Percentiles rank a stretch among this genome's conserved stretches.
These are phyloP conservation scores for Oedothorax gibbosus DNA, from an alignment of 1,140 invertebrate genomes.

Conservation along the genomic window DNA sequence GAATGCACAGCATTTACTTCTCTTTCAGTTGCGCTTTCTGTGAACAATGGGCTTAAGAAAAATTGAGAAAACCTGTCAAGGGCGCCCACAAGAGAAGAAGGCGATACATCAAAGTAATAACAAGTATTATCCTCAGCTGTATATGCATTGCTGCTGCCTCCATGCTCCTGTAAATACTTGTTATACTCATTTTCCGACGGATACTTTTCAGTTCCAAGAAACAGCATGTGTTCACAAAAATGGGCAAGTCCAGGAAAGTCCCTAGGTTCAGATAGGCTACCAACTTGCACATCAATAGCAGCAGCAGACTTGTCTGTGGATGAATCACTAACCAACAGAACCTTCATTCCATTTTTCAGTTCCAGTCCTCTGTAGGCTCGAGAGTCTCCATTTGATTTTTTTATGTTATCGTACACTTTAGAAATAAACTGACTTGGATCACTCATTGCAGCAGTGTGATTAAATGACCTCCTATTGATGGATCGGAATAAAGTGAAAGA, in stretches of 20 bases:
- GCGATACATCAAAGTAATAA: conserved; percentile 94
- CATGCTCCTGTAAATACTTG: conserved; percentile 89
- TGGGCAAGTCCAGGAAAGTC: conserved; percentile 73
- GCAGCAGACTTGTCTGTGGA: conserved; percentile 94
- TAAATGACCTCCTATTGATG: not conserved
- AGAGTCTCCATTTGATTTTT: conserved; percentile 84
- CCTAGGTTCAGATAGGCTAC: conserved; percentile 83
- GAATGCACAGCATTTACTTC: conserved; percentile 97
- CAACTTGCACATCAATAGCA: conserved; percentile 74
- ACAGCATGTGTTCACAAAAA: conserved; percentile 75
- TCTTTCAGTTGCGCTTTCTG: conserved; percentile 86
- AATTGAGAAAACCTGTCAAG: conserved; percentile 97
- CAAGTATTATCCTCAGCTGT: conserved; percentile 91
- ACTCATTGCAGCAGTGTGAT: conserved; percentile 2
- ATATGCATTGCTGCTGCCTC: conserved; percentile 88
- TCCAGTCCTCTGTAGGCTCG: conserved; percentile 84
- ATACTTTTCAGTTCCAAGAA: conserved; percentile 78
- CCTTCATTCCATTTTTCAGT: conserved; percentile 87
- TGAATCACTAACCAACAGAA: conserved; percentile 90
- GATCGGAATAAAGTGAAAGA: not conserved
- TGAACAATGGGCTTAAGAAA: conserved; percentile 92
- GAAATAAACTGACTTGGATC: not conserved
- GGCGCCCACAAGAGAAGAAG: conserved; percentile 81
- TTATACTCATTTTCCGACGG: conserved; percentile 93
- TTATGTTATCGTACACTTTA: conserved; percentile 73